Conservation (phyloP, 64 coral and sea anemone genomes). For the Trachythela sp. region DNA sequence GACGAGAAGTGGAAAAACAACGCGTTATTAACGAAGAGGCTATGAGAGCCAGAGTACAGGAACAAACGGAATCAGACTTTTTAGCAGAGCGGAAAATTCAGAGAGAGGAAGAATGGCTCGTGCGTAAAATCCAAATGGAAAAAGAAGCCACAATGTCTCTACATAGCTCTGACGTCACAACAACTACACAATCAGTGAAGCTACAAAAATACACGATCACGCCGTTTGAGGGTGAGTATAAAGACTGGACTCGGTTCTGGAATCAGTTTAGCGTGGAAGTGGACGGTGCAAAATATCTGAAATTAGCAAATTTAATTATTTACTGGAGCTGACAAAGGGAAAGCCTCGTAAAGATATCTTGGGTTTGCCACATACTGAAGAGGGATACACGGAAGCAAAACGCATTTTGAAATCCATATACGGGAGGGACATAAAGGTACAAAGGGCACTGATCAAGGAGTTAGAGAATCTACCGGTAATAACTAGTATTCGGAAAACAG, state of each 20-base stretch:
- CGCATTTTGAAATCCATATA: slow-evolving; percentile 40
- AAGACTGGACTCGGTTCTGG: slow-evolving; percentile 62
- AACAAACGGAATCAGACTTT: slow-evolving; percentile 31
- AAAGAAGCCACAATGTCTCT: background rate
- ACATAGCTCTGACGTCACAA: background rate
- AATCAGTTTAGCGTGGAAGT: slow-evolving; percentile 69
- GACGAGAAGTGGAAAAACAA: background rate
- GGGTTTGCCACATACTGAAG: slow-evolving; percentile 30
- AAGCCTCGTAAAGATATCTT: slow-evolving; percentile 38
- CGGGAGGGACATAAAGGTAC: slow-evolving; percentile 57
- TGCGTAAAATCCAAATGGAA: slow-evolving; percentile 44
- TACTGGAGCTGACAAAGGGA: slow-evolving; percentile 41
- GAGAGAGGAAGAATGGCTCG: slow-evolving; percentile 47
- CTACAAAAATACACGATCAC: slow-evolving; percentile 65
- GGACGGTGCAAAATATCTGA: slow-evolving; percentile 48
- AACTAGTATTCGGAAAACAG: background rate
- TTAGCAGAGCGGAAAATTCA: background rate
- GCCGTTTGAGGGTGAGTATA: slow-evolving; percentile 55
- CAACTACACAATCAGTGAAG: slow-evolving; percentile 50
- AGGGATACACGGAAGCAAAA: slow-evolving; percentile 57
- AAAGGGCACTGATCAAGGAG: background rate
- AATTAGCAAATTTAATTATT: slow-evolving; percentile 64
- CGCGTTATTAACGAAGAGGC: background rate
- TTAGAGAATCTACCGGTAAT: background rate
- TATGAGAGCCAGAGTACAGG: background rate